These are phyloP conservation scores for Montipora capricornis DNA, from an alignment of 64 coral and sea anemone species.

Conservation along the genomic window DNA sequence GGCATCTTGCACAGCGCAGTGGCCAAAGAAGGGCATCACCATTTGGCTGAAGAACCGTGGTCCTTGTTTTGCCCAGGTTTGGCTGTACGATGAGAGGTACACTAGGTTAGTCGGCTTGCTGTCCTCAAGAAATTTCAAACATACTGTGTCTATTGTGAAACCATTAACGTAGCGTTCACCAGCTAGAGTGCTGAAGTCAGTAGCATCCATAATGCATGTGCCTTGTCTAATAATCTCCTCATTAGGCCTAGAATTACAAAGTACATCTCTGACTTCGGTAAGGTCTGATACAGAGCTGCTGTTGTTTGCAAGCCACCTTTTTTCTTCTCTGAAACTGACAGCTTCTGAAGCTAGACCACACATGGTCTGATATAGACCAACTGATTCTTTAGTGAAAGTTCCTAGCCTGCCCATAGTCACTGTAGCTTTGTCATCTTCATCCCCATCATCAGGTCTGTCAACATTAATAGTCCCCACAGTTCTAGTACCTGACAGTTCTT, in stretches of 20 bases:
- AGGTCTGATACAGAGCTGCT: neutral
- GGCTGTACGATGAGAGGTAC: constrained; percentile 11
- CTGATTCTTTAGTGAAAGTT: neutral
- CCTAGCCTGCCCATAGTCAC: neutral
- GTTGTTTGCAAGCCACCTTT: neutral
- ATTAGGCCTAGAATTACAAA: neutral
- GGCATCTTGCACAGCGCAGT: neutral
- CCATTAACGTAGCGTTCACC: constrained; percentile 36
- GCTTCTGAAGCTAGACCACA: neutral
- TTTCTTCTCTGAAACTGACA: neutral
- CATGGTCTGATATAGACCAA: neutral
- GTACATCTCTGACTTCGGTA: neutral
- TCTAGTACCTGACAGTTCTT: too few relatives aligned
- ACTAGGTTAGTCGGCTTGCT: neutral
- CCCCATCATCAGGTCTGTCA: too few relatives aligned
- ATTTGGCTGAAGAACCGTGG: neutral
- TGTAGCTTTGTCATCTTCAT: too few relatives aligned
- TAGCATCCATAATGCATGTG: neutral
- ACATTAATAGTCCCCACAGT: too few relatives aligned
- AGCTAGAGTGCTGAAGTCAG: constrained; percentile 8
- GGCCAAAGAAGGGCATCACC: neutral
- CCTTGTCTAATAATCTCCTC: neutral
- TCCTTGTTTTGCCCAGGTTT: constrained; percentile 40
- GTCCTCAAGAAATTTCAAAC: neutral
- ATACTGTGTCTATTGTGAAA: constrained; percentile 19